Base-by-base conservation (phyloP, 1,140 invertebrate species). In the Nixonia krombeini region DNA sequence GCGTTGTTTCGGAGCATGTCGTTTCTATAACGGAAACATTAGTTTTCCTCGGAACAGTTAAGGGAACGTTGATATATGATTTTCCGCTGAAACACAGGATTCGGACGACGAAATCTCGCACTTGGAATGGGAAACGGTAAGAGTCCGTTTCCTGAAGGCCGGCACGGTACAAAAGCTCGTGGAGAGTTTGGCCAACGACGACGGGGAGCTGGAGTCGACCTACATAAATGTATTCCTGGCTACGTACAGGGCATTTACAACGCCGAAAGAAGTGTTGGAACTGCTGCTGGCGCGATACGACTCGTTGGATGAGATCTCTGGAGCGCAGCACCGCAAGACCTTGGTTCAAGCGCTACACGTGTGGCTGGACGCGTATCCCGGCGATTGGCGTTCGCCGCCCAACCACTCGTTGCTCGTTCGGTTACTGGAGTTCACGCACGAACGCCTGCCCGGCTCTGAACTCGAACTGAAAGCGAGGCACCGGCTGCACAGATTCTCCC, bases 61-160 rank as follows among this genome's bases (percentile, higher is more conserved):
- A n/a, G n/a, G n/a, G n/a, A n/a, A n/a, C n/a, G n/a, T n/a, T n/a
- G n/a, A 31, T 18, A 18, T 35, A 31, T 6, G 18, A 46, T 33
- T 53, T 23, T 38, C n/a, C n/a, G n/a, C n/a, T n/a, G n/a, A n/a
- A n/a, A n/a, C n/a, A n/a, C 79, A 92, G 91, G 93, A 94, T 74
- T 93, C 92, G 1, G 92, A 94, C 72, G 93, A 94, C 85, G 93
- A 94, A 85, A 95, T 96, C 65, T 96, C 96, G 16, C 95, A 97
- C 85, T 84, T 99, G 74, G 97, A 99, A 90, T 99, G 97, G 97
- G 97, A 99, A 87, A 99, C 97, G n/a, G 95, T 99, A 52, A 90
- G 96, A 55, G 94, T 98, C 12, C 90, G 95, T 35, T 94, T 98
- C 64, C 90, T 99, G 28, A 98, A 98, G 86, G 96, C 96, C 1